phyloP scores from a whole-genome alignment of 2,797 vertebrate species.

The Xenopus petersii region DNA sequence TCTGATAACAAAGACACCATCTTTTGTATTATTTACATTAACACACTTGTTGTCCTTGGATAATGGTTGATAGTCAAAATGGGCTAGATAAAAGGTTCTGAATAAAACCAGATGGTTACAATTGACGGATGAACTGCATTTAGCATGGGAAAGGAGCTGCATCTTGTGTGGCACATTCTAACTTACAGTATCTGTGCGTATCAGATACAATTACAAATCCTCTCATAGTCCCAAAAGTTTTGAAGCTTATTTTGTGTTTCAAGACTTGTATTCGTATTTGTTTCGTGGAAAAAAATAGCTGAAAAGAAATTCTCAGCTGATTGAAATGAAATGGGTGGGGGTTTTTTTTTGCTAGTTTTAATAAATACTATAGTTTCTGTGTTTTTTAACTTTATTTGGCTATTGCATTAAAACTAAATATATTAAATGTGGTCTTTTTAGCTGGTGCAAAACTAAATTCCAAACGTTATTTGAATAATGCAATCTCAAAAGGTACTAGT shows the following conservation, averaged over 20 bases:
- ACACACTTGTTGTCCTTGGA: constrained; percentile 34
- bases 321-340: too few relatives aligned
- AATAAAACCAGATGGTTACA: constrained; percentile 40
- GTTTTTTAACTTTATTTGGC: too few relatives aligned
- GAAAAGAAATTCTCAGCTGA: too few relatives aligned
- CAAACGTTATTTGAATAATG: too few relatives aligned
- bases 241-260: constrained; percentile 28
- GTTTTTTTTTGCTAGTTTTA: too few relatives aligned
- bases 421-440: too few relatives aligned
- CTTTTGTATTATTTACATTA: constrained; percentile 27
- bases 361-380: too few relatives aligned
- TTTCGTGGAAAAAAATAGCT: too few relatives aligned
- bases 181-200: constrained; percentile 16
- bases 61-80: constrained; percentile 42
- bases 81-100: constrained; percentile 35
- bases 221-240: constrained; percentile 10
- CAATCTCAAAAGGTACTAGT: too few relatives aligned
- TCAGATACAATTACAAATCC: constrained; percentile 47
- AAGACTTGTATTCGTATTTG: constrained; percentile 4
- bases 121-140: constrained; percentile 43
- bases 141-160: constrained; percentile 35
- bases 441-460: too few relatives aligned
- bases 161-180: constrained; percentile 44
- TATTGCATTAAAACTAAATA: too few relatives aligned
- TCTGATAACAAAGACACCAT: constrained; percentile 11